Evolutionary conservation across 2,888 invertebrate genomes (phyloP), one percentile per base, ranked within the genome.

Genomic region (Acheta domesticus): DNA sequence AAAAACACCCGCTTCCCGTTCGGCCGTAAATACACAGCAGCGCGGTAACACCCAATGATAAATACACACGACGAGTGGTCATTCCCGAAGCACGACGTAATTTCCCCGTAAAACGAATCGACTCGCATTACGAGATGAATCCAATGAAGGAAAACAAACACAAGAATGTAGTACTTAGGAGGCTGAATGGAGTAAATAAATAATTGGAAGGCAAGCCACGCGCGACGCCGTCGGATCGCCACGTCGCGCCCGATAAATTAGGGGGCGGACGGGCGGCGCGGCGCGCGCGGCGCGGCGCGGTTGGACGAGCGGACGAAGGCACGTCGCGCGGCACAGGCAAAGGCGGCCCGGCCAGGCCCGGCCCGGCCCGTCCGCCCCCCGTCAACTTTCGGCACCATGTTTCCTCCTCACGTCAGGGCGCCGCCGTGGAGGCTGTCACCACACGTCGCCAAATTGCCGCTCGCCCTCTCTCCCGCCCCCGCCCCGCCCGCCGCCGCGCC

Each of bases 361-460:
- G n/a, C n/a, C 16, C 62, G 8, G 12, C 12, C 36, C 36, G 36
- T 36, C 36, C 36, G 62, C 14, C 74, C 48, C 78, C 74, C 73
- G 78, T 75, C 76, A 76, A 77, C 79, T 80, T 80, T 80, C 80
- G 79, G 81, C 81, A 81, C 81, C 81, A n/a, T n/a, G n/a, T 81
- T 79, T 76, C 79, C 77, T 73, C 73, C 75, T 50, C 78, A 78
- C 79, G 81, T 81, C 79, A 76, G 20, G 74, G 12, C 23, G 49
- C 14, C n/a, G 62, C 75, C 21, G 48, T 49, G 76, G 23, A 48
- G 48, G 49, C 75, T 79, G 80, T 80, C 81, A 79, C 78, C 79
- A 78, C 76, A 76, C 79, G 81, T 76, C 81, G 81, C 81, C 80
- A 80, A 80, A 80, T 79, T 79, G 79, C 81, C 79, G 78, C 77